Evolutionary conservation across 2,113 vertebrate genomes (phyloP).

Genomic region (Lathamus discolor): DNA sequence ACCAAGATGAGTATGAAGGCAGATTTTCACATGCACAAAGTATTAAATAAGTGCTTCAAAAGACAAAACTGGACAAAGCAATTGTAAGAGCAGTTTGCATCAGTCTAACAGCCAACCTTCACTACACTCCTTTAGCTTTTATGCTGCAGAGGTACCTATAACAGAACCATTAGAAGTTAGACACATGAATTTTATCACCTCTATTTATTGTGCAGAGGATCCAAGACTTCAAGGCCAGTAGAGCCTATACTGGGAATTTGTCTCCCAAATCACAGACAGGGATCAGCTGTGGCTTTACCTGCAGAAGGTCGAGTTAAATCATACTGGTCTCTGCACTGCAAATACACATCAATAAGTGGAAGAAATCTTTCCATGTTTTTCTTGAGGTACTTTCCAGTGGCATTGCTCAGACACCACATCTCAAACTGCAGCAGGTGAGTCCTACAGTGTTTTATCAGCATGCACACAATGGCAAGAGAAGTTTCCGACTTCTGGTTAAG

Average conservation of each 20-base stretch:
- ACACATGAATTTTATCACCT: neutral
- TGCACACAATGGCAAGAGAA: slow-evolving; percentile 59
- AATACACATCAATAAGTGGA: slow-evolving; percentile 77
- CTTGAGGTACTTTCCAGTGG: slow-evolving; percentile 54
- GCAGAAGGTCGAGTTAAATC: slow-evolving; percentile 20
- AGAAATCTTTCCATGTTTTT: slow-evolving; percentile 70
- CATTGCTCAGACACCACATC: slow-evolving; percentile 81
- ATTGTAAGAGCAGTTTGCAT: neutral
- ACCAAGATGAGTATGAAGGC: neutral
- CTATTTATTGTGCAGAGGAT: neutral
- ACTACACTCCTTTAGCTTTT: neutral
- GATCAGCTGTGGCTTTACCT: slow-evolving; percentile 61
- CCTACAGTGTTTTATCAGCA: slow-evolving; percentile 80
- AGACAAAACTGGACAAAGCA: neutral
- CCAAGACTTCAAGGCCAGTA: neutral
- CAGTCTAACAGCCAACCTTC: neutral
- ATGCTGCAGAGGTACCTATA: neutral
- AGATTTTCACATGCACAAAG: neutral
- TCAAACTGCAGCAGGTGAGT: slow-evolving; percentile 87
- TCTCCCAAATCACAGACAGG: neutral
- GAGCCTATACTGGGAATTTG: neutral
- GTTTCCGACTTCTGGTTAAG: slow-evolving; percentile 62
- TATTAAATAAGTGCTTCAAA: neutral
- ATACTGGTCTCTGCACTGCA: slow-evolving; percentile 64
- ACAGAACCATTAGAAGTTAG: neutral